Conservation (phyloP, 2,113 vertebrate genomes). For the Mellivora capensis region DNA sequence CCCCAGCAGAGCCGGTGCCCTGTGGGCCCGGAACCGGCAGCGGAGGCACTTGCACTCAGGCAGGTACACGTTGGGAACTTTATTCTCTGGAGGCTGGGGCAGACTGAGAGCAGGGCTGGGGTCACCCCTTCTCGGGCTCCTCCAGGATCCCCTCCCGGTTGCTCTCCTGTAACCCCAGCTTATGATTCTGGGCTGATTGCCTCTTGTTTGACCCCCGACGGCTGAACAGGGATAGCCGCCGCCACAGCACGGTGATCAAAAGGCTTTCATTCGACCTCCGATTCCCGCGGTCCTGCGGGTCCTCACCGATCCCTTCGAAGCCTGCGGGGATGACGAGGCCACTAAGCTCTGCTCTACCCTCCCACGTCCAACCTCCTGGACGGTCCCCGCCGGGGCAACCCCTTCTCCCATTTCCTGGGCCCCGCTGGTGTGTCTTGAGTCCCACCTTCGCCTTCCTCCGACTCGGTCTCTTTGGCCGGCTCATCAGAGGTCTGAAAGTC, state of each 20-base stretch:
- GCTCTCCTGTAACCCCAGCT: not conserved
- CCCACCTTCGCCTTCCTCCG: not conserved
- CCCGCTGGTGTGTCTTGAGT: not conserved
- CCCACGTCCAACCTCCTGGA: not conserved
- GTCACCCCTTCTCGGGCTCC: slow-evolving; percentile 44
- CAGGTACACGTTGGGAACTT: slow-evolving; percentile 32
- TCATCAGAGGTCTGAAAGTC: not conserved
- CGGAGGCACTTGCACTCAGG: accelerated
- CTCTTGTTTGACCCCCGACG: not conserved
- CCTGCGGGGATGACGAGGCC: not conserved
- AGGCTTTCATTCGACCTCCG: slow-evolving; percentile 55
- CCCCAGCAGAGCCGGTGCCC: accelerated
- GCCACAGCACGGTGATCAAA: slow-evolving; percentile 70
- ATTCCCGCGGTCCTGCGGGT: accelerated
- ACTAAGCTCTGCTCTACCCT: not conserved
- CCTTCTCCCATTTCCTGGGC: no score
- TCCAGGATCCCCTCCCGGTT: not conserved
- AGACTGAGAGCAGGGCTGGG: not conserved
- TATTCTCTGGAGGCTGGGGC: slow-evolving; percentile 56
- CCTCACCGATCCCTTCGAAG: not conserved
- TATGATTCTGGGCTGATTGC: not conserved
- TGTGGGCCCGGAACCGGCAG: accelerated
- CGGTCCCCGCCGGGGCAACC: accelerated
- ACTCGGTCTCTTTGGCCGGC: not conserved
- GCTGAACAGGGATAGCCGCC: slow-evolving; percentile 66